phyloP scores from a whole-genome alignment of 2,113 vertebrate species.

The Anguilla rostrata region DNA sequence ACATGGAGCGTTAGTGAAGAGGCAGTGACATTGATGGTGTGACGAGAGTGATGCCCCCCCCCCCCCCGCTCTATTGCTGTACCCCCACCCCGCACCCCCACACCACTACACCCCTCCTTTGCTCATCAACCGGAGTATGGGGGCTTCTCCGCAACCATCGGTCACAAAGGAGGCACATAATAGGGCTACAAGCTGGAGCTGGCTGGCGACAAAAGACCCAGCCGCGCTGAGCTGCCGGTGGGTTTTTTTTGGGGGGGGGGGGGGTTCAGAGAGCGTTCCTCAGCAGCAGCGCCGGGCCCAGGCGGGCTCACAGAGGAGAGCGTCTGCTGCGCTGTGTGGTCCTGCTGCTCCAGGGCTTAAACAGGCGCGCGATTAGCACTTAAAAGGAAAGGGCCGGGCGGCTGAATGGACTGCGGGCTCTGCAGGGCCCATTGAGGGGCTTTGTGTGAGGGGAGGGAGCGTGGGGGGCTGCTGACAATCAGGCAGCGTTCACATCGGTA shows the following conservation, averaged over 20 bases:
- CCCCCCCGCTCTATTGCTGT: not conserved
- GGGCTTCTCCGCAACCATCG: not conserved
- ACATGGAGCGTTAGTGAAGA: not conserved
- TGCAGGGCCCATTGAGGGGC: not conserved
- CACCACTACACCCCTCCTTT: not conserved
- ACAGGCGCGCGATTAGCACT: constrained; percentile 3
- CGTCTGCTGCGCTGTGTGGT: constrained; percentile 14
- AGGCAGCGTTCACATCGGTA: not conserved
- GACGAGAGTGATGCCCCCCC: too few species aligned
- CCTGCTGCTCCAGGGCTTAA: constrained; percentile 13
- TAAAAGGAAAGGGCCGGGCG: constrained; percentile 16
- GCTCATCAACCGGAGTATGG: not conserved
- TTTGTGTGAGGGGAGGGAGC: not conserved
- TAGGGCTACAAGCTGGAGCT: constrained; percentile 8
- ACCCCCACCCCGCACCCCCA: not conserved
- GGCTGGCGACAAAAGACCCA: not conserved
- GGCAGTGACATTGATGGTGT: not conserved
- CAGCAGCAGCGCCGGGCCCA: not conserved
- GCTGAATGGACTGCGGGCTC: constrained; percentile 17
- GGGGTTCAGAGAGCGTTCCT: not conserved
- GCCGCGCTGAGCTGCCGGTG: not conserved
- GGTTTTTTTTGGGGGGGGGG: not conserved
- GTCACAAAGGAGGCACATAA: constrained; percentile 2
- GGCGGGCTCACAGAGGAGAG: not conserved
- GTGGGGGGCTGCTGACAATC: not conserved